Evolutionary conservation across 2,113 vertebrate genomes (phyloP).

Genomic region (Taurulus bubalis): DNA sequence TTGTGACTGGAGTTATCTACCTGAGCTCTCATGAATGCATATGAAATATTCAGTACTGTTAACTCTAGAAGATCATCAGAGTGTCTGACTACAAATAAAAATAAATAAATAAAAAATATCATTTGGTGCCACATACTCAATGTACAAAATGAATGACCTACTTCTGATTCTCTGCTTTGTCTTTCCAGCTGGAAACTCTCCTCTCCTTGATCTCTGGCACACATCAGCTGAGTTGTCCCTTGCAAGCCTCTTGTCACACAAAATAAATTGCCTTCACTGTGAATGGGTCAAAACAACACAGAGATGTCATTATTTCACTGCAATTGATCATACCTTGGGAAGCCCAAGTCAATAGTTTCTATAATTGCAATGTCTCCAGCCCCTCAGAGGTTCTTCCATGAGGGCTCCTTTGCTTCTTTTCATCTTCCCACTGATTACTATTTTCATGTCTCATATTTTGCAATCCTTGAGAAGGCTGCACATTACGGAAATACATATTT

Average conservation of each 20-base stretch:
- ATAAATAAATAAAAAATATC: not conserved
- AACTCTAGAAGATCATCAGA: slow-evolving; percentile 2
- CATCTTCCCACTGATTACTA: slow-evolving; percentile 56
- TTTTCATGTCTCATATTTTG: slow-evolving; percentile 53
- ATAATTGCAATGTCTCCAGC: slow-evolving; percentile 85
- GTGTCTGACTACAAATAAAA: not conserved
- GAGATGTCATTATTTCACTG: slow-evolving; percentile 86
- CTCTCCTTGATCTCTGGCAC: slow-evolving; percentile 71
- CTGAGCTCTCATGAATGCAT: not conserved
- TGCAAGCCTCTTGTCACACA: slow-evolving; percentile 83
- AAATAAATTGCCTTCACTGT: slow-evolving; percentile 86
- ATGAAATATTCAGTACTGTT: not conserved
- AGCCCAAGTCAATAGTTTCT: slow-evolving; percentile 87
- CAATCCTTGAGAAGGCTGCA: slow-evolving; percentile 32
- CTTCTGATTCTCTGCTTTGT: slow-evolving; percentile 27
- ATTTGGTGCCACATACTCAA: slow-evolving; percentile 10
- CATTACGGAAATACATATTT: slow-evolving; percentile 17
- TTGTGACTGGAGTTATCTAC: not conserved
- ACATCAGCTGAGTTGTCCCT: slow-evolving; percentile 77
- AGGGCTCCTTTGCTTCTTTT: slow-evolving; percentile 60
- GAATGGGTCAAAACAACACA: slow-evolving; percentile 87
- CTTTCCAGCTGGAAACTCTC: slow-evolving; percentile 64
- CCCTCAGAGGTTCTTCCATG: slow-evolving; percentile 64
- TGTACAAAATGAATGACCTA: slow-evolving; percentile 65
- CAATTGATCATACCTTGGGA: slow-evolving; percentile 87